Conservation (phyloP, 2,888 invertebrate species). For the Patella ulyssiponensis region DNA sequence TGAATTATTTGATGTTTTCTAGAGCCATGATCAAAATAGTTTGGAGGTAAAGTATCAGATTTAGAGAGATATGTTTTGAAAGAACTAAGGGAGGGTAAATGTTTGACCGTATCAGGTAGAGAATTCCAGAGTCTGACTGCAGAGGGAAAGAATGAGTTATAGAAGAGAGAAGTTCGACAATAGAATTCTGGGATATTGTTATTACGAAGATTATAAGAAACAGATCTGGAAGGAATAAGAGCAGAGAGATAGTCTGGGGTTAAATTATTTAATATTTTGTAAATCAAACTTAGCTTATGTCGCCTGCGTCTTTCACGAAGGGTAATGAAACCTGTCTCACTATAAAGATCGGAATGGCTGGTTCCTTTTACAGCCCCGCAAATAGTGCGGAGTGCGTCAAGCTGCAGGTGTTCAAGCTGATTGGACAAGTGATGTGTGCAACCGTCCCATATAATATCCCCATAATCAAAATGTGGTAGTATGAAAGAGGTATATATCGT, state of each 20-base stretch:
- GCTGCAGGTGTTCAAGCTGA: neutral
- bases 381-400: neutral
- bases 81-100: neutral
- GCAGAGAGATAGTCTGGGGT: neutral
- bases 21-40: neutral
- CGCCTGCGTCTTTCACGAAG: neutral
- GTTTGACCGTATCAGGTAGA: neutral
- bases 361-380: slow-evolving; percentile 1
- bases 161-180: neutral
- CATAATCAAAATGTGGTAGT: neutral
- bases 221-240: neutral
- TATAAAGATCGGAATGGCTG: neutral
- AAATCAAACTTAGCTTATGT: neutral
- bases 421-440: neutral
- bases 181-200: neutral
- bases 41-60: neutral
- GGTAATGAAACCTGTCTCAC: neutral
- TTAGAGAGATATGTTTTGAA: neutral
- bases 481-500: neutral
- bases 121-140: neutral
- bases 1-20: neutral
- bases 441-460: neutral
- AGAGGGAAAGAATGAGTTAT: neutral
- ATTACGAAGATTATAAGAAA: neutral
- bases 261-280: neutral